Base-by-base conservation (phyloP, 2,888 invertebrate species). In the Laspeyria flexula region DNA sequence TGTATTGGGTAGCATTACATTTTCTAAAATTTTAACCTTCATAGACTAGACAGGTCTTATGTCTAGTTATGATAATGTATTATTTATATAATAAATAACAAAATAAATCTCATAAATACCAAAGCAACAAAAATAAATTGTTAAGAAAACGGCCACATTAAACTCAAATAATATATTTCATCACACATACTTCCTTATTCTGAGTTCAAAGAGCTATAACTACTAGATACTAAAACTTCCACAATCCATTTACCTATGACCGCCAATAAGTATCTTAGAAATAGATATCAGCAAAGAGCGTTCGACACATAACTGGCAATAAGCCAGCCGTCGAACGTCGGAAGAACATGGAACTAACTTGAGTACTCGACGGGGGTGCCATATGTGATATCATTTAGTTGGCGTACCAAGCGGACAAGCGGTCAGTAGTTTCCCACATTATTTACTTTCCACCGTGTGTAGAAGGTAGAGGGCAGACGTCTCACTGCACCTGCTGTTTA, bases 401-500 rank as follows among this genome's bases (percentile, higher is more conserved):
- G 64, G 60, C 40, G 64, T 60, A 25, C 25, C 25, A 25, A 6
- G 7, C 25, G 2, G 18, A 18, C 71, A 13, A 13, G 6, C 31
- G 66, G 73, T 65, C 57, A 63, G 65, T 59, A 63, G 63, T 77
- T 82, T 84, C 81, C 83, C 84, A 85, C 83, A 86, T 78, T 84
- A 87, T 83, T 83, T 85, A 81, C 81, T 80, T 82, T 79, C 78
- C 71, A 62, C 64, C 64, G 63, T 43, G n/a, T n/a, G n/a, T n/a
- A n/a, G n/a, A n/a, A n/a, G 21, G 31, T 21, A 13, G 34, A 44
- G 50, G 50, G 44, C 40, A 50, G 57, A 66, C 63, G 74, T 79
- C 79, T 77, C 77, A 73, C 76, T 86, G 86, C 87, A 88, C 88
- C 88, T 87, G 83, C 84, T 87, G 86, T 85, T 86, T 86, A 86